These are phyloP conservation scores for Tiliqua scincoides DNA, from an alignment of 2,113 vertebrate species.

Conservation along the genomic window DNA sequence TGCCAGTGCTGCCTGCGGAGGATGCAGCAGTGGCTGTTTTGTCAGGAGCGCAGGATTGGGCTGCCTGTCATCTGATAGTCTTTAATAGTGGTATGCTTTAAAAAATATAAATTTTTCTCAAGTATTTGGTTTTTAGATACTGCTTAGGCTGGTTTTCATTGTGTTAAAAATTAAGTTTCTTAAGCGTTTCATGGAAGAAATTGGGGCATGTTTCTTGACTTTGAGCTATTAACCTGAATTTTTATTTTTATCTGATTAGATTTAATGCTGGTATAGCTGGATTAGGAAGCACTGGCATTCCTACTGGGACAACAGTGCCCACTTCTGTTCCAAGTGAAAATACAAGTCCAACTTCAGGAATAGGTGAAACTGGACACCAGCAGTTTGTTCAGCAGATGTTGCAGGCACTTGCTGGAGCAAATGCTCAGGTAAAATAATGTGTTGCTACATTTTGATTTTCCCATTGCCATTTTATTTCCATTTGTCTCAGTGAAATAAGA, in stretches of 20 bases:
- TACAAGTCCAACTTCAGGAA: constrained; percentile 71
- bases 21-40: too few relatives aligned
- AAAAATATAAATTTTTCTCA: background rate
- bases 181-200: background rate
- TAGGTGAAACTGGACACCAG: constrained; percentile 80
- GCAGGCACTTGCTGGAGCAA: constrained; percentile 84
- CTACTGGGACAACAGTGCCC: constrained; percentile 64
- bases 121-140: background rate
- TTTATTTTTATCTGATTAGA: constrained; percentile 52
- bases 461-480: background rate
- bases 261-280: constrained; percentile 74
- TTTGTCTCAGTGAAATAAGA: background rate
- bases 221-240: background rate
- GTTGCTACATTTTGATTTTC: background rate
- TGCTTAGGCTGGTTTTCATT: background rate
- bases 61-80: too few relatives aligned
- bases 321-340: constrained; percentile 70
- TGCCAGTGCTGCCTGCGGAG: too few relatives aligned
- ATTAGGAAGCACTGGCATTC: constrained; percentile 62
- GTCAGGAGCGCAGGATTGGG: too few relatives aligned
- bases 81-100: fast-evolving
- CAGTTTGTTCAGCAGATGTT: constrained; percentile 92
- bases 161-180: background rate
- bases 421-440: constrained; percentile 76
- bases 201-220: background rate